Base-by-base conservation (phyloP, 2,797 vertebrate genomes). In the Pygocentrus nattereri region DNA sequence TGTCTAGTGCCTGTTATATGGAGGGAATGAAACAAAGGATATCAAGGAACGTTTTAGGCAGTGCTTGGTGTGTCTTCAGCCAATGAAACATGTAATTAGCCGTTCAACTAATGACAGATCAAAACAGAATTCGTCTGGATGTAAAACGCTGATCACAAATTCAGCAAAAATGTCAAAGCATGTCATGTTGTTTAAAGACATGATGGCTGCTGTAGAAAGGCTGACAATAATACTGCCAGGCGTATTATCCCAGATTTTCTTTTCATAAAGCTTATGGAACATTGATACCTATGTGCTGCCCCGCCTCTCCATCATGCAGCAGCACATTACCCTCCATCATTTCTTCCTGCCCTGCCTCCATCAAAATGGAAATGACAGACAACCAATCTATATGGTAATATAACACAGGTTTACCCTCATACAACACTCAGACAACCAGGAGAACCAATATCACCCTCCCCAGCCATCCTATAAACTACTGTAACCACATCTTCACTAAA, bases 361-460 rank as follows among this genome's bases (percentile, higher is more conserved):
- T 92, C 90, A 91, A 88, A 93, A 93, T 93, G 89, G 90, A 95
- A 94, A 93, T 92, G 91, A 88, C 82, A 84, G 71, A 80, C 69
- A 84, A 72, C 65, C 91, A 91, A 93, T 95, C 91, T 95, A 93
- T 93, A 95, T 94, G 93, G 88, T 93, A 94, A 95, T 93, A 78
- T 80, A 87, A 85, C 85, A 91, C 85, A 86, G 87, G 87, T 92
- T 84, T 85, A 88, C 77, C 59, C 34, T 70, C 61, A 71, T 72
- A 82, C 62, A 82, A 76, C 81, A 74, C 80, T 86, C 65, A 15
- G 79, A 76, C 69, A 84, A 87, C 79, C 86, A 81, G 80, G 83
- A 30, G 41, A 61, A 71, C 62, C 73, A 78, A 76, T 59, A 78
- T 65, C 62, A 25, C 62, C 27, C 44, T 71, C 23, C 49, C 69